Percentiles rank a stretch among this genome's conserved stretches.
Evolutionary conservation across 2,797 vertebrate species (phyloP).

Genomic region (Coregonus sp.): DNA sequence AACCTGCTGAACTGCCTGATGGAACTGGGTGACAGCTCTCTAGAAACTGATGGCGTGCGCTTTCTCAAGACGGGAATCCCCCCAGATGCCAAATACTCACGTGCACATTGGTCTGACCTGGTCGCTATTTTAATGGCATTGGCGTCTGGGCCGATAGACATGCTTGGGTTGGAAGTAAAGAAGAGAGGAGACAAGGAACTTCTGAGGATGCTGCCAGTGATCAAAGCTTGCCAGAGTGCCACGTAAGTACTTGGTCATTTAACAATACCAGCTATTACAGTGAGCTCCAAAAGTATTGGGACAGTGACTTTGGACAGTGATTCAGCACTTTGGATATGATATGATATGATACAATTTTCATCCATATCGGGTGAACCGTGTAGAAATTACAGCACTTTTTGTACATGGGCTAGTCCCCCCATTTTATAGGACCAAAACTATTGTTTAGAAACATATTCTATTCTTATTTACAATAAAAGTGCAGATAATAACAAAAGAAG

Average conservation of each 20-base stretch:
- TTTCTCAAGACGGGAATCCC: background rate
- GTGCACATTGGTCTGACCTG: slow-evolving; percentile 17
- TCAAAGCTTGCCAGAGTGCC: slow-evolving; percentile 47
- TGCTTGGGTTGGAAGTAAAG: slow-evolving; percentile 37
- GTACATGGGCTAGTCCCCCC: too few species aligned
- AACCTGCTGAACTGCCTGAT: slow-evolving; percentile 42
- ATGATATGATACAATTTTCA: too few species aligned
- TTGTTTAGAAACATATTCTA: too few species aligned
- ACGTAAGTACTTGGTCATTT: slow-evolving; percentile 43
- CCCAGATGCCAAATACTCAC: background rate
- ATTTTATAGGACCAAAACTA: too few species aligned
- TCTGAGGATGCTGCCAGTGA: slow-evolving; percentile 28
- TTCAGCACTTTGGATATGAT: too few species aligned
- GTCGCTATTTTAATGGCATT: slow-evolving; percentile 3
- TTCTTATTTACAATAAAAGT: too few species aligned
- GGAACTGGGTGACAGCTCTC: slow-evolving; percentile 39
- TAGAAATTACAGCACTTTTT: too few species aligned
- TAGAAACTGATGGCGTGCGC: slow-evolving; percentile 26
- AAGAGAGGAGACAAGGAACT: slow-evolving; percentile 34
- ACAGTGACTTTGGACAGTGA: too few species aligned
- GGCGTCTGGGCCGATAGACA: slow-evolving; percentile 16
- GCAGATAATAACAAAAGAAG: too few species aligned
- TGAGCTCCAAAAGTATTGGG: too few species aligned
- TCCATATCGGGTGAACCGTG: too few species aligned
- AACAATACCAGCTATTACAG: background rate